Conservation (phyloP, 2,888 invertebrate genomes). For the Chloroclysta siterata region DNA sequence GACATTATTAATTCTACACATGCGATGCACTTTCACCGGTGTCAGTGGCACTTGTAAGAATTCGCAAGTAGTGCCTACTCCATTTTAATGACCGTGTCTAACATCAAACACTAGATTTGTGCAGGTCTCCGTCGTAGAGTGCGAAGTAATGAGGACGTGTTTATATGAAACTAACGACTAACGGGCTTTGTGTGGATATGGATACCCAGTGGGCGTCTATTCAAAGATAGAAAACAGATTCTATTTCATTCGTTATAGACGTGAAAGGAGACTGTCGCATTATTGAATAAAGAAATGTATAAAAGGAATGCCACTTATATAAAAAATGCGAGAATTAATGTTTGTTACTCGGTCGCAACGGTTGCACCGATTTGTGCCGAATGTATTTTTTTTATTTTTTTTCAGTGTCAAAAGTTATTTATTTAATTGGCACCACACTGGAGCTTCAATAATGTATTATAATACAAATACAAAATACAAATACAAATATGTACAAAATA, state of each 20-base stretch:
- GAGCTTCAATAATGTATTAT: too few relatives aligned
- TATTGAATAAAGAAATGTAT: neutral
- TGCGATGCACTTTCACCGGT: constrained; percentile 38
- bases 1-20: constrained; percentile 39
- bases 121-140: constrained; percentile 14
- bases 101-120: constrained; percentile 19
- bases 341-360: neutral
- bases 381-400: too few relatives aligned
- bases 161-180: constrained; percentile 11
- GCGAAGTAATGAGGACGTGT: constrained; percentile 21
- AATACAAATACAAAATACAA: too few relatives aligned
- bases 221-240: constrained; percentile 2
- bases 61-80: constrained; percentile 24
- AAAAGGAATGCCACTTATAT: too few relatives aligned
- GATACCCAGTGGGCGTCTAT: constrained; percentile 1
- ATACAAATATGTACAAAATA: too few relatives aligned
- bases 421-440: too few relatives aligned
- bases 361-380: too few relatives aligned
- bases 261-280: neutral
- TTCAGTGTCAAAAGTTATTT: too few relatives aligned
- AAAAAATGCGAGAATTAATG: too few relatives aligned
- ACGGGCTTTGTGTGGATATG: constrained; percentile 3
- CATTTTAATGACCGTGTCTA: constrained; percentile 35
- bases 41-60: constrained; percentile 29
- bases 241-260: constrained; percentile 2